These are phyloP conservation scores for Sarcoramphus papa DNA, from an alignment of 2,797 vertebrate genomes.

Conservation along the genomic window DNA sequence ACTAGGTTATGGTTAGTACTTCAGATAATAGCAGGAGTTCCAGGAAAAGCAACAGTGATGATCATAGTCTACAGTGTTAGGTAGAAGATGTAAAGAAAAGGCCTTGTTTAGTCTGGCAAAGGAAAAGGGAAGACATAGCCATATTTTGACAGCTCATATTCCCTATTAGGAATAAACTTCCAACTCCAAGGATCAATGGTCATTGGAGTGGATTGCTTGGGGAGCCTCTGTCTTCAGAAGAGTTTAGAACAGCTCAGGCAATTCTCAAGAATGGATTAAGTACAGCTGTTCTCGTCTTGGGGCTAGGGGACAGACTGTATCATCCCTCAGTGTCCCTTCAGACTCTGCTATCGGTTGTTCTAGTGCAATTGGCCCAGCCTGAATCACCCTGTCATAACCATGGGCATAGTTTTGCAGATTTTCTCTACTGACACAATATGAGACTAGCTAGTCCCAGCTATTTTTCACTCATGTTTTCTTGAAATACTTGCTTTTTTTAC, in stretches of 20 bases:
- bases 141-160: neutral
- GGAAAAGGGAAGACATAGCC: neutral
- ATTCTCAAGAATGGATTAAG: neutral
- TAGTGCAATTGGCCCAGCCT: neutral
- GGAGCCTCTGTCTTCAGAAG: neutral
- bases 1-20: neutral
- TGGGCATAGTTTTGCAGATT: neutral
- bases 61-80: neutral
- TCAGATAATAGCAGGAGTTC: neutral
- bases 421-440: neutral
- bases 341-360: neutral
- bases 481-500: neutral
- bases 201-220: neutral
- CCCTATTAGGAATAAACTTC: neutral
- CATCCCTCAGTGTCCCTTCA: neutral
- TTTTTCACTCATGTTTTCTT: neutral
- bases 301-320: neutral
- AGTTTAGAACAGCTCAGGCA: neutral
- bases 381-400: neutral
- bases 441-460: neutral
- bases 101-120: neutral
- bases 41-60: neutral
- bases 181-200: neutral
- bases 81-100: neutral
- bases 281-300: neutral